phyloP scores from a whole-genome alignment of 2,113 vertebrate genomes.

The Hiodon alosoides region DNA sequence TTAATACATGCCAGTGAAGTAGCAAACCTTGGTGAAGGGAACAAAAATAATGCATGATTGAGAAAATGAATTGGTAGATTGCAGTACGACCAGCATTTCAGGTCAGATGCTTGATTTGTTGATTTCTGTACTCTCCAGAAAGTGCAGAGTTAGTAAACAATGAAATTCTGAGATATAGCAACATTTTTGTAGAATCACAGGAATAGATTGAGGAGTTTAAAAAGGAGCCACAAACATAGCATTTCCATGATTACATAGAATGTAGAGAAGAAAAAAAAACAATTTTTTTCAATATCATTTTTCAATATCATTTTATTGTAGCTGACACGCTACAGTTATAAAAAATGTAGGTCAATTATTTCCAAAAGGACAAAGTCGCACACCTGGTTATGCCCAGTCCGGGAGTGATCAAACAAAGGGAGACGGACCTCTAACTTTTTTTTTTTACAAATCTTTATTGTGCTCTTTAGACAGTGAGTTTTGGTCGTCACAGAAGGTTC shows the following conservation, averaged over 20 bases:
- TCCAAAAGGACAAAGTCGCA: not conserved
- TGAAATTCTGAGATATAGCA: not conserved
- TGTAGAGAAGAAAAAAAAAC: not conserved
- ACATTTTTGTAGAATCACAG: conserved; percentile 1
- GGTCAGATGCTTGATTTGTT: not conserved
- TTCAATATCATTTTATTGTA: not conserved
- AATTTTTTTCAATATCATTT: not conserved
- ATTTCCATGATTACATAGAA: conserved; percentile 14
- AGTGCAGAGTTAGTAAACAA: no score
- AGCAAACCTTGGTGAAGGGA: not conserved
- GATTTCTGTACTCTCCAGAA: not conserved
- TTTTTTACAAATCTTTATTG: not conserved
- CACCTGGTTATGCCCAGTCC: not conserved
- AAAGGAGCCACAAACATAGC: no score
- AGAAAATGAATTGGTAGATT: not conserved
- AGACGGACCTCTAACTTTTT: not conserved
- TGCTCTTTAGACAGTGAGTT: no score
- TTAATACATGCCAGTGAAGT: not conserved
- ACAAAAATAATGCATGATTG: conserved; percentile 1
- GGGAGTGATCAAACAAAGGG: not conserved
- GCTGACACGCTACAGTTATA: not conserved
- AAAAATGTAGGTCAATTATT: not conserved
- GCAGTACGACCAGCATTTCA: not conserved
- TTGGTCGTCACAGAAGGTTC: no score
- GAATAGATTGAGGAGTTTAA: conserved; percentile 8